Conservation (phyloP, 2,113 vertebrate genomes). For the Engystomops pustulosus region DNA sequence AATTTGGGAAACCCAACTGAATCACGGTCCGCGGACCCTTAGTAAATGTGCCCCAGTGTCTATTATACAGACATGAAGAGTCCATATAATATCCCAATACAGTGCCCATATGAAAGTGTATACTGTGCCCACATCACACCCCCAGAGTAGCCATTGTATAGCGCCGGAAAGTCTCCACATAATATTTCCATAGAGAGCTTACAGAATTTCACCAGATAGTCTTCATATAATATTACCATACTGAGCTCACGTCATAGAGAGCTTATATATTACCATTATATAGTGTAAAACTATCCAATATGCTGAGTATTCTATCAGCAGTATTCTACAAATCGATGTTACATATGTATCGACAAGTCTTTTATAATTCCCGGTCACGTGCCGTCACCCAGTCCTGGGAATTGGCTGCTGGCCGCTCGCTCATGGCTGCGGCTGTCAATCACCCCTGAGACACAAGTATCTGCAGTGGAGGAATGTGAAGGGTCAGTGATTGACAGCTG, state of each 20-base stretch:
- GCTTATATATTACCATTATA: neutral
- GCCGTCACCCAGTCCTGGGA: neutral
- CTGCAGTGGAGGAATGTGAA: neutral
- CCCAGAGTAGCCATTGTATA: too few relatives aligned
- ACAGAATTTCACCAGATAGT: neutral
- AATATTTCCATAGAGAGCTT: too few relatives aligned
- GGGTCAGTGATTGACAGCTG: neutral
- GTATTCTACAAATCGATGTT: neutral
- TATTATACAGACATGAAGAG: too few relatives aligned
- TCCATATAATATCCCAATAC: too few relatives aligned
- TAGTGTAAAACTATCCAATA: neutral
- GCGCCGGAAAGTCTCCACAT: too few relatives aligned
- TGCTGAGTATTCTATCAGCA: too few relatives aligned
- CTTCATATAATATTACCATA: neutral
- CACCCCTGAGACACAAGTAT: too few relatives aligned
- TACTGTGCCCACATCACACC: too few relatives aligned
- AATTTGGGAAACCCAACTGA: too few relatives aligned
- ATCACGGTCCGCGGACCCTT: too few relatives aligned
- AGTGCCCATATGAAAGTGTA: neutral
- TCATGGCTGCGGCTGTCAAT: neutral
- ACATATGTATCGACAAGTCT: too few relatives aligned
- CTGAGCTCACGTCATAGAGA: neutral
- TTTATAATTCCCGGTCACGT: neutral
- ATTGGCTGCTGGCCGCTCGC: neutral
- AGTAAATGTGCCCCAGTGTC: too few relatives aligned